Evolutionary conservation across 2,888 invertebrate species (phyloP).

Genomic region (Drosophila nr. perissopoda): DNA sequence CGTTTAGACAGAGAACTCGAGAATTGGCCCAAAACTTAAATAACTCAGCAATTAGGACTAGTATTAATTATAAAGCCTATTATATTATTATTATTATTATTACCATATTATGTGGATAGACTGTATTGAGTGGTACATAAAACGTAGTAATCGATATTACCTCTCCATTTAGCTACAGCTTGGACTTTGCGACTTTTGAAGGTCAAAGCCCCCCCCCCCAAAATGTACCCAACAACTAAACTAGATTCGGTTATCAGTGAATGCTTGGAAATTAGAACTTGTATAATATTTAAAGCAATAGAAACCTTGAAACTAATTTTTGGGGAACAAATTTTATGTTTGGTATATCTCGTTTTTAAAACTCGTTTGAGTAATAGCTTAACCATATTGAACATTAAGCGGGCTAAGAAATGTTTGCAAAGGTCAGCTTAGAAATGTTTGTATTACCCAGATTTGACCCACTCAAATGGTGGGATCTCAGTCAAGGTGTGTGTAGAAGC

Average conservation of each 20-base stretch:
- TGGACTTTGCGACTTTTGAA: constrained; percentile 3
- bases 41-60: constrained; percentile 32
- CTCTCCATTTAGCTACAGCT: constrained; percentile 14
- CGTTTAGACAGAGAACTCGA: neutral
- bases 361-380: neutral
- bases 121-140: constrained; percentile 28
- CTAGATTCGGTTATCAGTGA: neutral
- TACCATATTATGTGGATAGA: constrained; percentile 19
- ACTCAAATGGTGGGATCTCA: constrained; percentile 2
- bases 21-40: constrained; percentile 35
- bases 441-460: constrained; percentile 24
- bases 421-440: constrained; percentile 6
- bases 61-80: constrained; percentile 10
- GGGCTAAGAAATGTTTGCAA: neutral
- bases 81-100: constrained; percentile 11
- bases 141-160: constrained; percentile 24
- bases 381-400: neutral
- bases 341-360: neutral
- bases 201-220: neutral
- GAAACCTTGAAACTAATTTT: neutral
- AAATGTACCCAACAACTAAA: neutral
- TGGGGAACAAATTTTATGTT: neutral
- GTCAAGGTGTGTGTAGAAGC: constrained; percentile 2
- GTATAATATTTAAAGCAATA: neutral
- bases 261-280: constrained; percentile 1